Evolutionary conservation across 2,797 vertebrate species (phyloP).

Genomic region (Tiaroga cobitis): DNA sequence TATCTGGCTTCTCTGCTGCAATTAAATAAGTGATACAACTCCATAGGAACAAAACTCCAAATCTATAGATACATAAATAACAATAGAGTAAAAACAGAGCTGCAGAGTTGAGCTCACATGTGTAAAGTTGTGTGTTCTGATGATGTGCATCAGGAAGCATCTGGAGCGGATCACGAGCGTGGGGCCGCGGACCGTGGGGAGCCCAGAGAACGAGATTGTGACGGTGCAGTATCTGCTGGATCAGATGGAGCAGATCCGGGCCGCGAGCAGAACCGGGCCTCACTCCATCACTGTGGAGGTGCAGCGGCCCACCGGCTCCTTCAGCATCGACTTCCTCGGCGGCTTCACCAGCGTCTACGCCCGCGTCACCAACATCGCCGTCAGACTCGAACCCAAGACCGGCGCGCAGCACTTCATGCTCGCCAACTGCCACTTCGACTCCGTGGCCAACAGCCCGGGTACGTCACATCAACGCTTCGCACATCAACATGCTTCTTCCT

Average conservation of each 20-base stretch:
- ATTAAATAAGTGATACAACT: background rate
- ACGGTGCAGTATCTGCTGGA: conserved; percentile 90
- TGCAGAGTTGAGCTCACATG: background rate
- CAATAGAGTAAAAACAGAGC: background rate
- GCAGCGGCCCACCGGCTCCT: conserved; percentile 91
- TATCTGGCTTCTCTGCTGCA: background rate
- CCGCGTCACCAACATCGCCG: conserved; percentile 90
- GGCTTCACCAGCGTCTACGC: conserved; percentile 98
- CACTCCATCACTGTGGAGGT: conserved; percentile 86
- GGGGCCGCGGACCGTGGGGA: conserved; percentile 91
- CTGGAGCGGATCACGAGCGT: conserved; percentile 91
- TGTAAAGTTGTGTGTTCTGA: conserved; percentile 6
- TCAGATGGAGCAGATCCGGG: conserved; percentile 83
- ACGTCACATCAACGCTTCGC: conserved; percentile 12
- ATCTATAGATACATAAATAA: background rate
- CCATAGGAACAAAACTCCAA: background rate
- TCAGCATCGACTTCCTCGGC: conserved; percentile 95
- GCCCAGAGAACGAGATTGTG: conserved; percentile 90
- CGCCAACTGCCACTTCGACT: conserved; percentile 98
- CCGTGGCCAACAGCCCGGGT: conserved; percentile 94
- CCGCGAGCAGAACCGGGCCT: conserved; percentile 70
- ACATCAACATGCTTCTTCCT: no score
- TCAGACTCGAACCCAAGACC: conserved; percentile 86
- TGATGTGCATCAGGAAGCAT: conserved; percentile 79
- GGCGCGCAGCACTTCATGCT: conserved; percentile 90